Conservation (phyloP, 2,797 vertebrate species). For the Spea hammondii region DNA sequence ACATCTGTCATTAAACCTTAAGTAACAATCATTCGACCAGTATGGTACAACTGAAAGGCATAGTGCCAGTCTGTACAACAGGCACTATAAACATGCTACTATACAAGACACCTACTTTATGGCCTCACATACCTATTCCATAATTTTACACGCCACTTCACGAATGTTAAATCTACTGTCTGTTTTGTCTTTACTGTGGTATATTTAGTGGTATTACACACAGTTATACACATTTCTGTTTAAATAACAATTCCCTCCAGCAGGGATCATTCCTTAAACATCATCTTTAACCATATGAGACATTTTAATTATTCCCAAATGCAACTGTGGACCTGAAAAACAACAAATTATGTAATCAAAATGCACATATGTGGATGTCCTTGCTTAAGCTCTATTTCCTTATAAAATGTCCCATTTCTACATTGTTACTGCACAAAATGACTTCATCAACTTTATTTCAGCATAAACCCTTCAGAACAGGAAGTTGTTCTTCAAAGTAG, state of each 20-base stretch:
- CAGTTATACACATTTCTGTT: constrained; percentile 21
- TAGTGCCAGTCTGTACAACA: too few species aligned
- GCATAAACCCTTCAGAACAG: constrained; percentile 40
- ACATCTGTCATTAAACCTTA: too few species aligned
- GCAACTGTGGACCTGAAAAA: constrained; percentile 29
- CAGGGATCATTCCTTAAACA: constrained; percentile 30
- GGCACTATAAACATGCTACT: too few species aligned
- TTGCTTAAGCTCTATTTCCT: constrained; percentile 16
- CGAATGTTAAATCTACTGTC: too few species aligned
- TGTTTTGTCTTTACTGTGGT: background rate
- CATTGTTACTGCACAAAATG: constrained; percentile 30
- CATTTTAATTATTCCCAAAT: constrained; percentile 41
- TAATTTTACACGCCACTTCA: too few species aligned
- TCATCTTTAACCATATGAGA: constrained; percentile 38
- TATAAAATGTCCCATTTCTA: constrained; percentile 26
- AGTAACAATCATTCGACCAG: too few species aligned
- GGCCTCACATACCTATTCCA: too few species aligned
- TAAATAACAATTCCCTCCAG: constrained; percentile 38
- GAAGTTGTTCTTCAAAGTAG: constrained; percentile 41
- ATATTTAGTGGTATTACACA: background rate
- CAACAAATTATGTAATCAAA: constrained; percentile 33
- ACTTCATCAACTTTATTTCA: constrained; percentile 40
- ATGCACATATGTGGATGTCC: constrained; percentile 30
- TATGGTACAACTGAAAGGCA: too few species aligned
- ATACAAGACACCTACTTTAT: too few species aligned